Evolutionary conservation across 2,797 vertebrate genomes (phyloP).

Genomic region (Chrysocyon brachyurus): DNA sequence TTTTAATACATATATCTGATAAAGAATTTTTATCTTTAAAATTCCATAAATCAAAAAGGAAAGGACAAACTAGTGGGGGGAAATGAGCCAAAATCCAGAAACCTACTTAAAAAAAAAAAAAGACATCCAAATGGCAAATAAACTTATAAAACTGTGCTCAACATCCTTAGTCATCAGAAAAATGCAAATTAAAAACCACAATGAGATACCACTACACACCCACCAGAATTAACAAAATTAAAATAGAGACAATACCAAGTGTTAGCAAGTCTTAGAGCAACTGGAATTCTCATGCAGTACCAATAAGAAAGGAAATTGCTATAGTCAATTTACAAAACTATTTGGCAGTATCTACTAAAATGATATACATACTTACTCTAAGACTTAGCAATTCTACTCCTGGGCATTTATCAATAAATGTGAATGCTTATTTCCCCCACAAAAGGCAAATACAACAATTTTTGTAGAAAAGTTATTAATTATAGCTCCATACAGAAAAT

Average conservation of each 20-base stretch:
- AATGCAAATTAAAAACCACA: slow-evolving; percentile 47
- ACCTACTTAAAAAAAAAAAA: not conserved
- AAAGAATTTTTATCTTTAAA: not conserved
- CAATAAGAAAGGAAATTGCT: not conserved
- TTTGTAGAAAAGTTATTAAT: not conserved
- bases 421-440: not conserved
- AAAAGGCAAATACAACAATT: not conserved
- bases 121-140: not conserved
- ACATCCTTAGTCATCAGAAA: not conserved
- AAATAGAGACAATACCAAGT: not conserved
- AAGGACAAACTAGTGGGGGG: not conserved
- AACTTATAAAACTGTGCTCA: not conserved
- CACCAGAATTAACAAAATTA: slow-evolving; percentile 29
- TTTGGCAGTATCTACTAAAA: not conserved
- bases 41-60: not conserved
- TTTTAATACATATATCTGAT: not conserved
- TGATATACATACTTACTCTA: not conserved
- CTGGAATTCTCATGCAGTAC: not conserved
- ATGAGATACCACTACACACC: not conserved
- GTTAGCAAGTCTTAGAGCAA: not conserved
- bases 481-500: not conserved
- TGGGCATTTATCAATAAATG: not conserved
- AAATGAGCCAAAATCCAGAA: not conserved
- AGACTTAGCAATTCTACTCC: not conserved
- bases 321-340: not conserved